Evolutionary conservation across 2,113 vertebrate genomes (phyloP), one percentile per base, ranked within the genome.

Genomic region (Mohoua ochrocephala): DNA sequence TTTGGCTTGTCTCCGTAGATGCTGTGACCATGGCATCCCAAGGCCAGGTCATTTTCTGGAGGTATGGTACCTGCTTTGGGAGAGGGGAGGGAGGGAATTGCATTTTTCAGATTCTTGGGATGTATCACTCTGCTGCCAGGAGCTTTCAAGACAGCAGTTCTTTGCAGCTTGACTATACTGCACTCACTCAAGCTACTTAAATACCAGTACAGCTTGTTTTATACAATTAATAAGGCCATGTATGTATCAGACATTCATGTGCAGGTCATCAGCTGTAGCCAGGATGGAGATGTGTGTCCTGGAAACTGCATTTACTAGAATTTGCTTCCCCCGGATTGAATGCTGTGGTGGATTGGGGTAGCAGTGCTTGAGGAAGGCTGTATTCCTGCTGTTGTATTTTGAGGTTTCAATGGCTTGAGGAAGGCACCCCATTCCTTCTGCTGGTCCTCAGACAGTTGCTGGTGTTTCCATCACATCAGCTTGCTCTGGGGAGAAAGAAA

Each of bases 11-110:
- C 76, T 92, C 63, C 2, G 0, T 18, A 59, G 37, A 54, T 70
- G 71, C 33, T 0, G 18, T 73, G 63, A 54, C 68, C 42, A 95
- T 91, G 93, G 93, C 95, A 65, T 87, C 87, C 26, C 94, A 89
- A 82, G 50, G 78, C 54, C 94, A 91, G 78, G 78, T 89, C 23
- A 10, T 94, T 61, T 96, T 87, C 75, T 96, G 94, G 91, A 96
- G 95, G 87, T 96, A 94, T 42, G 67, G 26, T 59, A 69, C 61
- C 76, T 83, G 45, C 77, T 78, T 37, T 35, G 53, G 44, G 61
- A 65, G 44, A 68, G 28, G n/a, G 60, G 52, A 75, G 56, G 91
- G 74, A 76, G 74, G 63, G 57, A 87, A 54, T 10, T 69, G 53
- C 3, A 2, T 75, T 87, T 87, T 71, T 30, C 30, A 26, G 33